A percentile compares a stretch with the other conserved stretches of the same genome.
phyloP scores from a whole-genome alignment of 2,113 vertebrate genomes.

The Oreochromis niloticus region DNA sequence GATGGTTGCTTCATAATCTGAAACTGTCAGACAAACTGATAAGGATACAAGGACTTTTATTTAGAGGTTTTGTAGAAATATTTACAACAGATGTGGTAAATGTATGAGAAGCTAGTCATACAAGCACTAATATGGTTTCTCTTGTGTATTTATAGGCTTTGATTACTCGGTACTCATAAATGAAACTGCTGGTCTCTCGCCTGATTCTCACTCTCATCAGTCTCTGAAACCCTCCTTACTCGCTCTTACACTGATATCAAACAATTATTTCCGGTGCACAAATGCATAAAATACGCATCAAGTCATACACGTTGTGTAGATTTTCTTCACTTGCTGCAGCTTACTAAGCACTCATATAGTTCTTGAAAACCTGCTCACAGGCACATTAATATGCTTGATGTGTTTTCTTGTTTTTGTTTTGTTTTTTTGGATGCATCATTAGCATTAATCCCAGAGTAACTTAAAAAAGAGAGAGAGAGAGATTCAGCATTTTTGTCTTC shows the following conservation, averaged over 20 bases:
- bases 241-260: background rate
- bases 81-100: background rate
- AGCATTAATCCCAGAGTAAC: background rate
- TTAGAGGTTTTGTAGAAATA: background rate
- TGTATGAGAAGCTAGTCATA: background rate
- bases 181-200: background rate
- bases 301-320: background rate
- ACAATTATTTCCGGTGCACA: background rate
- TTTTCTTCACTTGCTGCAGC: background rate
- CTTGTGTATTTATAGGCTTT: background rate
- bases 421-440: background rate
- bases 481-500: background rate
- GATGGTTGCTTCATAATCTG: background rate
- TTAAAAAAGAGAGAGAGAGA: background rate
- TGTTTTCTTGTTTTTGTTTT: background rate
- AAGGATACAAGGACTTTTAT: background rate
- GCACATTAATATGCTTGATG: background rate
- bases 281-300: background rate
- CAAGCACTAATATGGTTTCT: background rate
- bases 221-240: background rate
- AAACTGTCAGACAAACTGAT: too few relatives aligned
- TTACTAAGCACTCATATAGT: background rate
- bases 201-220: background rate
- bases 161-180: background rate
- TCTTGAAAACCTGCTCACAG: background rate